These are phyloP conservation scores for Drosophila parabipectinata DNA, from an alignment of 1,140 invertebrate species.

Conservation along the genomic window DNA sequence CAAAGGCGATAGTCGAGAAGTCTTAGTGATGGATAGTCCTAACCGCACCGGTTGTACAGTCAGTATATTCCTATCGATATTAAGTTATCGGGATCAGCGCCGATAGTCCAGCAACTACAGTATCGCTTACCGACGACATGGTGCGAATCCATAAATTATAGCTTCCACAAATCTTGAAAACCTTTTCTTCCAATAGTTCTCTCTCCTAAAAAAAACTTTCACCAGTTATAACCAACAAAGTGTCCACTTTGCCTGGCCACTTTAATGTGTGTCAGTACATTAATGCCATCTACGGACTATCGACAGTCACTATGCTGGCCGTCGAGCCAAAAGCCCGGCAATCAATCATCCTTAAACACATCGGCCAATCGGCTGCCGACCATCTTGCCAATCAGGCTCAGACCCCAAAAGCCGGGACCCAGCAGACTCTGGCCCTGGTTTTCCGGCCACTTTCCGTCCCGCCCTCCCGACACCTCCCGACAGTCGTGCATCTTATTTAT, in stretches of 20 bases:
- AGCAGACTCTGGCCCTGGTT: background rate
- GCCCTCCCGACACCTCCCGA: background rate
- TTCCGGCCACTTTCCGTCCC: slow-evolving; percentile 13
- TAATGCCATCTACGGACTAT: slow-evolving; percentile 1
- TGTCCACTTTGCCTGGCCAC: background rate
- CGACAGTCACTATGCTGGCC: slow-evolving; percentile 15
- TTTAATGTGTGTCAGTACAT: background rate
- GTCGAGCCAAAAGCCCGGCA: slow-evolving; percentile 17
- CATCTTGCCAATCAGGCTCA: slow-evolving; percentile 36
- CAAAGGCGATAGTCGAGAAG: too few relatives aligned
- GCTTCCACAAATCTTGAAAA: too few relatives aligned
- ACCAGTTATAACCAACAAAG: background rate
- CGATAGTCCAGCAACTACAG: too few relatives aligned
- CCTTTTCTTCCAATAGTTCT: too few relatives aligned
- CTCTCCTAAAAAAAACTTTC: too few relatives aligned
- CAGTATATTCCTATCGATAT: too few relatives aligned
- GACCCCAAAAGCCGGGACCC: background rate
- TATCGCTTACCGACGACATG: too few relatives aligned
- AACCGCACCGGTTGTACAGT: too few relatives aligned
- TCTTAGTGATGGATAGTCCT: too few relatives aligned
- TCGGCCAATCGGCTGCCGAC: slow-evolving; percentile 13
- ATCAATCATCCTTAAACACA: slow-evolving; percentile 46
- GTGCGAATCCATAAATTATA: too few relatives aligned
- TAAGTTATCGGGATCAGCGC: too few relatives aligned
- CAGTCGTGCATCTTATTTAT: slow-evolving; percentile 51